phyloP scores from a whole-genome alignment of 2,113 vertebrate species.

The Bombycilla garrulus region DNA sequence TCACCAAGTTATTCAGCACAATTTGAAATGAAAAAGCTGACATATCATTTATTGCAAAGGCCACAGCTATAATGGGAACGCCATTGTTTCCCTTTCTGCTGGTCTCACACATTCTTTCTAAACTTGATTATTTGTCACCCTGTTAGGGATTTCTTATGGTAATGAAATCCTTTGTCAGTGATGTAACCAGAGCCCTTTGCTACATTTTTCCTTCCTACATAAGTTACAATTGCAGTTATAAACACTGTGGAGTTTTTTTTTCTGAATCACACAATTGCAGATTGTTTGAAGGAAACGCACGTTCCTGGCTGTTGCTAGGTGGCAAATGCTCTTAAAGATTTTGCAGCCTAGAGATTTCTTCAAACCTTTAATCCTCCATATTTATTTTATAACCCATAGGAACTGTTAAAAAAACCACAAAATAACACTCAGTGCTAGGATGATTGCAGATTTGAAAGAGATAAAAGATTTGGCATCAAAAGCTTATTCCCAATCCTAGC shows the following conservation, averaged over 20 bases:
- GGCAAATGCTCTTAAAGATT: constrained; percentile 67
- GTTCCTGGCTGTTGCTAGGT: constrained; percentile 63
- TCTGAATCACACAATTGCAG: constrained; percentile 61
- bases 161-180: constrained; percentile 59
- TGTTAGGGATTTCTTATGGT: constrained; percentile 55
- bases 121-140: constrained; percentile 61
- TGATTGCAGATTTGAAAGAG: neutral
- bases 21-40: constrained; percentile 64
- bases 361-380: constrained; percentile 22
- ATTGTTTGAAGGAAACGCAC: constrained; percentile 50
- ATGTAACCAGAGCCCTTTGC: constrained; percentile 31
- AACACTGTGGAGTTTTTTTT: constrained; percentile 55
- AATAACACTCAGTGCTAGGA: neutral
- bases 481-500: neutral
- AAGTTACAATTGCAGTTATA: constrained; percentile 37
- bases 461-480: neutral
- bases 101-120: constrained; percentile 66
- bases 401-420: neutral
- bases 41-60: constrained; percentile 61
- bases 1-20: constrained; percentile 62
- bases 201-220: constrained; percentile 52
- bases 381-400: constrained; percentile 22
- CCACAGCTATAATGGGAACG: constrained; percentile 48
- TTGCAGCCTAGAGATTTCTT: constrained; percentile 42
- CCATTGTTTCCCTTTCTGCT: constrained; percentile 68